These are phyloP conservation scores for Melanogrammus aeglefinus DNA, from an alignment of 2,797 vertebrate genomes.

Conservation along the genomic window DNA sequence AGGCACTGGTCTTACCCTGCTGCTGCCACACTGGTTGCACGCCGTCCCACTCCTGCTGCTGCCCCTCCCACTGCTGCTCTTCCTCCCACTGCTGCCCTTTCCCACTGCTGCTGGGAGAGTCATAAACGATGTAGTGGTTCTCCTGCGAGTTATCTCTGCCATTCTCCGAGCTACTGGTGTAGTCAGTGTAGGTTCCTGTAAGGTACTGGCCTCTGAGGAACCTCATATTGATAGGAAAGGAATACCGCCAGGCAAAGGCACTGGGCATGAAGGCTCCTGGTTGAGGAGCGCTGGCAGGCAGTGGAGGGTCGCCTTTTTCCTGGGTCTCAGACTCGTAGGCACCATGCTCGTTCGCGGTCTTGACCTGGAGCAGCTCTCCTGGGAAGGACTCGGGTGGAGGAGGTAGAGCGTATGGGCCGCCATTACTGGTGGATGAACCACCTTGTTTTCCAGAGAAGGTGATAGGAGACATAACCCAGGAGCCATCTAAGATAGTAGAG, in stretches of 20 bases:
- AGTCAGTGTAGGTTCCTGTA: not conserved
- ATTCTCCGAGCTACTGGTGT: not conserved
- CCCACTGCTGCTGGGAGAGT: not conserved
- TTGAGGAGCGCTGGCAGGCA: not conserved
- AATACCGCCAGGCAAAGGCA: not conserved
- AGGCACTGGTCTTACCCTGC: too few species aligned
- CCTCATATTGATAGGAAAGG: not conserved
- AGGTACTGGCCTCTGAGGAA: not conserved
- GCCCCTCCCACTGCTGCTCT: too few species aligned
- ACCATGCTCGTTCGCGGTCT: not conserved
- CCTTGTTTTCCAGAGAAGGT: not conserved
- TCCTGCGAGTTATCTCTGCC: not conserved
- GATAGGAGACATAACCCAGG: not conserved
- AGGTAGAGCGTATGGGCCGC: not conserved
- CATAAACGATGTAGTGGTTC: not conserved
- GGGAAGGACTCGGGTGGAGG: not conserved
- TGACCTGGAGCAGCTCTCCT: not conserved
- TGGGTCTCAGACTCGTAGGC: not conserved
- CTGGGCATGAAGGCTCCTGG: not conserved
- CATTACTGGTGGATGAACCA: not conserved
- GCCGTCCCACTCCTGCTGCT: too few species aligned
- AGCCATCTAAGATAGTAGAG: not conserved
- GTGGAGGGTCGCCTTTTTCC: not conserved
- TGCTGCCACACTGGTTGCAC: too few species aligned
- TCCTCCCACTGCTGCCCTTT: too few species aligned